Evolutionary conservation across 2,797 vertebrate genomes (phyloP), one percentile per base, ranked within the genome.

Genomic region (Crocidura indochinensis): DNA sequence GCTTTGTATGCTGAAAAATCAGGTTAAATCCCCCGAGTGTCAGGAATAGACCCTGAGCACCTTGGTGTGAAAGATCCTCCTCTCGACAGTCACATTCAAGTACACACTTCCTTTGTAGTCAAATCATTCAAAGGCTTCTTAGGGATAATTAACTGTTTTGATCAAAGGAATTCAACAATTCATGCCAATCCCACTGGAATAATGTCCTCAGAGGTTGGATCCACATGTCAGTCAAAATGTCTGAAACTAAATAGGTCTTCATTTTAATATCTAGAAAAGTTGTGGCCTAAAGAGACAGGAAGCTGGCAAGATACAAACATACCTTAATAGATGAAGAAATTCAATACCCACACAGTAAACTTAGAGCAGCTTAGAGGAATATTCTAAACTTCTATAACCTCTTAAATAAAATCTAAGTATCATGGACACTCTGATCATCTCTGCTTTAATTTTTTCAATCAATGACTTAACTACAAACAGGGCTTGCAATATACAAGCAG

Each of bases 321-420:
- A 56, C 12, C 11, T 24, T 27, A 67, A 78, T 65, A 87, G 51
- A 91, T 27, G 62, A 90, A 91, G 24, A 92, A 93, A 93, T 20
- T 17, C 20, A 88, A 83, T 26, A 26, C 1, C 12, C 2, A 56
- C 44, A 8, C 14, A 77, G 31, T 26, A 68, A 69, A 27, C 11
- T 17, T 1, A 1, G 22, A 82, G 4, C 20, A 38, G 20, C 24
- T 17, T 22, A 6, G 10, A 89, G 11, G 20, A 53, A 4, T 24
- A 2, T 20, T 71, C 29, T 15, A 60, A 20, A 65, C 4, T 27
- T 75, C 19, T 17, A 1, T 64, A 77, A 49, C 1, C 1, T 87
- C 68, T 38, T 51, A 72, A 72, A 27, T 83, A 44, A 22, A 56
- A 67, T 14, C 19, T 26, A 46, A 46, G 9, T 22, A 10, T 53